phyloP scores from a whole-genome alignment of 2,113 vertebrate genomes.

The Gobius niger region DNA sequence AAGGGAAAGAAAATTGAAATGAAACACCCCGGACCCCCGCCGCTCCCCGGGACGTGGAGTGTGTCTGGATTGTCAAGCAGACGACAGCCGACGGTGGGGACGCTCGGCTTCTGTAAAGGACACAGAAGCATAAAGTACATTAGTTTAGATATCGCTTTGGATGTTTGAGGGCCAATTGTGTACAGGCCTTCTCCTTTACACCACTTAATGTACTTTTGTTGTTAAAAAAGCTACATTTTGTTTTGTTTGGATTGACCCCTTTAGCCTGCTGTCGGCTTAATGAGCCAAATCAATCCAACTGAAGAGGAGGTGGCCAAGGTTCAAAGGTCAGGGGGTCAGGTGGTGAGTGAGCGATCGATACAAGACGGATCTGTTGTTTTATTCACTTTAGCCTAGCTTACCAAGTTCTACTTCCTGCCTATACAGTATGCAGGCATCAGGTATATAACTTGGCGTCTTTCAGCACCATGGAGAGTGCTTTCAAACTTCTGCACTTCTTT shows the following conservation, averaged over 20 bases:
- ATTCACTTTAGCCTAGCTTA: not conserved
- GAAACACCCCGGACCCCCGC: slow-evolving; percentile 42
- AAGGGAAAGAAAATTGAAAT: slow-evolving; percentile 53
- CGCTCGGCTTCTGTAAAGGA: slow-evolving; percentile 34
- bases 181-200: not conserved
- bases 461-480: slow-evolving; percentile 2
- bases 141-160: no score
- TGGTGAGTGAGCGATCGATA: not conserved
- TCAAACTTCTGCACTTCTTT: not conserved
- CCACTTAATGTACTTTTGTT: not conserved
- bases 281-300: not conserved
- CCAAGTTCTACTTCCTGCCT: not conserved
- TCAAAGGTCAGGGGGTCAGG: not conserved
- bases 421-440: no score
- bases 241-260: not conserved
- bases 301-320: not conserved
- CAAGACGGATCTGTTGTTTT: not conserved
- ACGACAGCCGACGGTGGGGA: slow-evolving; percentile 40
- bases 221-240: not conserved
- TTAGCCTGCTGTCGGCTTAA: not conserved
- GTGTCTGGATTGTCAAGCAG: slow-evolving; percentile 46
- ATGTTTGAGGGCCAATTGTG: no score
- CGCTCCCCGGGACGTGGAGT: slow-evolving; percentile 51
- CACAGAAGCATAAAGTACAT: slow-evolving; percentile 22
- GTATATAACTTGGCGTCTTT: not conserved